Percentiles rank a stretch among this genome's conserved stretches.
Evolutionary conservation across 2,888 invertebrate species (phyloP).

Genomic region (Pollenia griseotomentosa): DNA sequence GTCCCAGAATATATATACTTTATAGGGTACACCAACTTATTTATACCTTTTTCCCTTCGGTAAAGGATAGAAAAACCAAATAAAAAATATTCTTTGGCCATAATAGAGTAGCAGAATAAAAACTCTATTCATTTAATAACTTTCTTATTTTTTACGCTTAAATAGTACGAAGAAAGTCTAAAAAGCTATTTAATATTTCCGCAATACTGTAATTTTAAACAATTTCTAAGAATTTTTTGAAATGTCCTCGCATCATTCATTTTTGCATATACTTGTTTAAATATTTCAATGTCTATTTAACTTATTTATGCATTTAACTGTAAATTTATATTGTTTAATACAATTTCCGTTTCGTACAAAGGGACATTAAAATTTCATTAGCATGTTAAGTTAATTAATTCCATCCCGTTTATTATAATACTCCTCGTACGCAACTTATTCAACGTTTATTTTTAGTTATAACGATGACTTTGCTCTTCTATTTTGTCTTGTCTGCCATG

Average conservation of each 20-base stretch:
- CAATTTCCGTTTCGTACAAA: constrained; percentile 61
- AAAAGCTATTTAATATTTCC: no score
- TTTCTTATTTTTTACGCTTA: no score
- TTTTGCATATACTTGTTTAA: neutral
- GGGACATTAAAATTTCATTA: constrained; percentile 79
- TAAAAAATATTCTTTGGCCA: neutral
- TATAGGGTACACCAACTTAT: no score
- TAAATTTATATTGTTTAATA: constrained; percentile 59
- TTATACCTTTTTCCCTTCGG: no score
- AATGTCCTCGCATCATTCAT: neutral
- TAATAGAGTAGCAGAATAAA: neutral
- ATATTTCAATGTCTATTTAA: neutral
- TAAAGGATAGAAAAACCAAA: neutral
- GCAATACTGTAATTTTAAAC: no score
- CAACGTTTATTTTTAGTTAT: constrained; percentile 46
- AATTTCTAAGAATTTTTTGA: no score
- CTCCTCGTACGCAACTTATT: constrained; percentile 62
- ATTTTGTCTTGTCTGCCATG: constrained; percentile 16
- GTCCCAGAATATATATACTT: no score
- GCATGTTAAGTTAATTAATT: constrained; percentile 79
- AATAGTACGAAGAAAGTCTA: no score
- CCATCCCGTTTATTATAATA: constrained; percentile 73
- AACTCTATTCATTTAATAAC: neutral
- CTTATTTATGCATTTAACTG: constrained; percentile 42
- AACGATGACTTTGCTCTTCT: constrained; percentile 36